Evolutionary conservation across 2,113 vertebrate genomes (phyloP), one percentile per base, ranked within the genome.

Genomic region (Globicephala melas): DNA sequence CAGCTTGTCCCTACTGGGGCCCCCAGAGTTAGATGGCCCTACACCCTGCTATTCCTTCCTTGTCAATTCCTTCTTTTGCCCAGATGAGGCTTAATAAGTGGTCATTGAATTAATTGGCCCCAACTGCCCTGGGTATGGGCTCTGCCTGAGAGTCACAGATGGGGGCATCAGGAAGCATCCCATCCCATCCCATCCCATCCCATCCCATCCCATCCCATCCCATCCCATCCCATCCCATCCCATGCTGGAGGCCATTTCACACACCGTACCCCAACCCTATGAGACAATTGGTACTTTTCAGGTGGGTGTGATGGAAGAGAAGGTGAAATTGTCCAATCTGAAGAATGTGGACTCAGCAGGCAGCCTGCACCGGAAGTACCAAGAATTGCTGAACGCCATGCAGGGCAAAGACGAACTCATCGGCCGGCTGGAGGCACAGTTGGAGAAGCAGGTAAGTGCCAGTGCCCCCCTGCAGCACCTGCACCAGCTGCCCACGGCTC

Each of bases 241-340:
- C 62, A 15, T 9, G 1, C 36, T 12, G 11, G 6, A 62, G 26
- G 21, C 77, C 77, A 28, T 21, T 25, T 38, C 60, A 92, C 15
- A 38, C 1, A 60, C 20, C 6, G 8, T 10, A 3, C 25, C 23
- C 70, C 41, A 41, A 41, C 25, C 33, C 74, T 38, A 8, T 20
- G 50, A 92, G 38, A 28, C 0, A 4, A 20, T 38, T 17, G 92
- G 31, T 82, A 21, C 74, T 93, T 97, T 98, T 85, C 83, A 99
- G 99, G 99, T 99, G 60, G 99, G 99, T 96, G 99, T 99, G 98
- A 99, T 99, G 99, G 99, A 99, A 98, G 99, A 99, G 97, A 99
- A 99, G 98, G 98, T 99, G 94, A 99, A 99, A 97, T 98, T 99
- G 76, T 98, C 99, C 58, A 99, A 99, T 68, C 98, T 99, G 87